Evolutionary conservation across 2,888 invertebrate species (phyloP).

Genomic region (Apotomis turbidana): DNA sequence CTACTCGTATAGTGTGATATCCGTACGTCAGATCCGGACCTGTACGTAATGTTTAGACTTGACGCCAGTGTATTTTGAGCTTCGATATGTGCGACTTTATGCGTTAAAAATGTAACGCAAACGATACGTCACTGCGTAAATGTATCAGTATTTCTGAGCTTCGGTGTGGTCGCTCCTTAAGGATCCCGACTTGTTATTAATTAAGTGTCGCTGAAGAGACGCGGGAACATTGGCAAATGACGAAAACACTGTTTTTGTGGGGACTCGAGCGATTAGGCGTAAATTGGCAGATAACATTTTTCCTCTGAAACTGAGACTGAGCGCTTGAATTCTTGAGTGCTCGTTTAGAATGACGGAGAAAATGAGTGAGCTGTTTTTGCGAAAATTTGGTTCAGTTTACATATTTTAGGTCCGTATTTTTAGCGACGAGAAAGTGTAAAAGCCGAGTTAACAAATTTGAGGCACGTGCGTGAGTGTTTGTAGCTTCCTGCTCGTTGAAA

Average conservation of each 20-base stretch:
- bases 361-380: constrained; percentile 27
- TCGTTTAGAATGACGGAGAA: constrained; percentile 26
- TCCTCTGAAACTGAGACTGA: constrained; percentile 48
- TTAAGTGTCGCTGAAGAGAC: constrained; percentile 59
- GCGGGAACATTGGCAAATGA: constrained; percentile 60
- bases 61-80: neutral
- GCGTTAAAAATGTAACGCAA: too few species aligned
- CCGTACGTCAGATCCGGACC: neutral
- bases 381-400: constrained; percentile 23
- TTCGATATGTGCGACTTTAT: too few species aligned
- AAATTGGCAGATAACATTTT: constrained; percentile 57
- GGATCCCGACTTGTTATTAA: constrained; percentile 69
- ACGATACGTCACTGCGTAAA: too few species aligned
- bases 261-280: constrained; percentile 52
- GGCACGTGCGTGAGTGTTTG: constrained; percentile 27
- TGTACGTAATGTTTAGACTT: constrained; percentile 1
- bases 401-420: constrained; percentile 23
- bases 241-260: constrained; percentile 55
- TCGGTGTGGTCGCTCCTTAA: constrained; percentile 7
- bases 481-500: constrained; percentile 23
- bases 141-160: too few species aligned
- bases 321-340: constrained; percentile 40
- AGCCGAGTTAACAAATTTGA: constrained; percentile 18
- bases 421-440: constrained; percentile 25
- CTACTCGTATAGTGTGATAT: too few species aligned